These are phyloP conservation scores for Eretmocerus hayati DNA, from an alignment of 2,888 invertebrate genomes.

Conservation along the genomic window DNA sequence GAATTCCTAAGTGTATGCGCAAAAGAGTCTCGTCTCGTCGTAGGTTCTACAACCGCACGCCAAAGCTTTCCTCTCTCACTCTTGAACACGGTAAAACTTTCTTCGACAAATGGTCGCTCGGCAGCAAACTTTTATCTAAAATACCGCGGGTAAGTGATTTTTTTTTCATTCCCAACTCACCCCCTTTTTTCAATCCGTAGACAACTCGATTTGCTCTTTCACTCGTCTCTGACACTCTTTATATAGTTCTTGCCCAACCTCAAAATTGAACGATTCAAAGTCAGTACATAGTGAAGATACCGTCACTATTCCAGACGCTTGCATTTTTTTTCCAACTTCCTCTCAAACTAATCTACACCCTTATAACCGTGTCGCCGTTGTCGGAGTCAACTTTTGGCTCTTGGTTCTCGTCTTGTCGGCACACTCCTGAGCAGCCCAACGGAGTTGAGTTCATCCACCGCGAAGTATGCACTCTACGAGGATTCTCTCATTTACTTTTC, in stretches of 20 bases:
- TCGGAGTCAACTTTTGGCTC: too few species aligned
- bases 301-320: too few species aligned
- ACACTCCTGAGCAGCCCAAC: background rate
- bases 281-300: background rate
- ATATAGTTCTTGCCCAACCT: too few species aligned
- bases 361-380: background rate
- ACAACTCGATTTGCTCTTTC: constrained; percentile 9
- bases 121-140: constrained; percentile 15
- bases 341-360: constrained; percentile 3
- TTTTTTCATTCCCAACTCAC: constrained; percentile 4
- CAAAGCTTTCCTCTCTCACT: too few species aligned
- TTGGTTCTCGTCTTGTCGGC: background rate
- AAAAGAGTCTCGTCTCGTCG: too few species aligned
- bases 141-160: constrained; percentile 14
- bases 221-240: too few species aligned
- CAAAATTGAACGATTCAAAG: constrained; percentile 18
- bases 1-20: too few species aligned
- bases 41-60: too few species aligned
- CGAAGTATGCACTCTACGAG: constrained; percentile 8
- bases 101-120: constrained; percentile 1
- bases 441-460: constrained; percentile 14
- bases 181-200: constrained; percentile 4
- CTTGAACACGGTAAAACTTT: too few species aligned
- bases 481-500: too few species aligned
- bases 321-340: constrained; percentile 1